A percentile compares a stretch with the other conserved stretches of the same genome.
These are phyloP conservation scores for Drosophila longiperda DNA, from an alignment of 2,888 invertebrate species.

Conservation along the genomic window DNA sequence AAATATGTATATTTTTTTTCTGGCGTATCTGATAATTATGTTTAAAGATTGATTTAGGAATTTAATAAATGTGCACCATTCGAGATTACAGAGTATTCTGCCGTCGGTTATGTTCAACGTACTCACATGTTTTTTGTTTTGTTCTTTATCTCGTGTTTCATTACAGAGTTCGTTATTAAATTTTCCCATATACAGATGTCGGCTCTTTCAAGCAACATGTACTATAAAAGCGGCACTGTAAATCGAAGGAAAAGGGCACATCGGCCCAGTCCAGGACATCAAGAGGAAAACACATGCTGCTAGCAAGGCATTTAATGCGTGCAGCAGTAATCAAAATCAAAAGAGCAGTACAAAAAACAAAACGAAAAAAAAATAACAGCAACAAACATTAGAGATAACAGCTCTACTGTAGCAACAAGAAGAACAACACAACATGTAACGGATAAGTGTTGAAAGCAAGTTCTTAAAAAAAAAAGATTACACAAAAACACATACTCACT, in stretches of 20 bases:
- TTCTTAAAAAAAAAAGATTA: conserved; percentile 8
- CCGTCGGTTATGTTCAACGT: neutral
- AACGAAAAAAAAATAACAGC: conserved; percentile 6
- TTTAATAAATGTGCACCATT: neutral
- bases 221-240: conserved; percentile 66
- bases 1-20: neutral
- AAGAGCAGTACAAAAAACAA: conserved; percentile 17
- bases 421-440: conserved; percentile 27
- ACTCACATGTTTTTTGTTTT: neutral
- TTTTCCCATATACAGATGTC: conserved; percentile 59
- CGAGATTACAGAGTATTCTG: neutral
- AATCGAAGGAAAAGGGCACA: conserved; percentile 73
- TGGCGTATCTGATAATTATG: neutral
- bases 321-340: conserved; percentile 39
- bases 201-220: conserved; percentile 74
- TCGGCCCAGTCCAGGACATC: conserved; percentile 59
- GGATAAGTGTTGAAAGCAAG: conserved; percentile 9
- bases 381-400: conserved; percentile 6
- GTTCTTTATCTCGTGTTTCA: conserved; percentile 15
- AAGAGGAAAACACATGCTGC: conserved; percentile 39
- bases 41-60: neutral
- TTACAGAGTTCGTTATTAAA: conserved; percentile 44
- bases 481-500: neutral
- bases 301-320: conserved; percentile 40
- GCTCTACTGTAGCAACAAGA: conserved; percentile 21